phyloP scores from a whole-genome alignment of 2,113 vertebrate genomes.

The Pangasianodon gigas region DNA sequence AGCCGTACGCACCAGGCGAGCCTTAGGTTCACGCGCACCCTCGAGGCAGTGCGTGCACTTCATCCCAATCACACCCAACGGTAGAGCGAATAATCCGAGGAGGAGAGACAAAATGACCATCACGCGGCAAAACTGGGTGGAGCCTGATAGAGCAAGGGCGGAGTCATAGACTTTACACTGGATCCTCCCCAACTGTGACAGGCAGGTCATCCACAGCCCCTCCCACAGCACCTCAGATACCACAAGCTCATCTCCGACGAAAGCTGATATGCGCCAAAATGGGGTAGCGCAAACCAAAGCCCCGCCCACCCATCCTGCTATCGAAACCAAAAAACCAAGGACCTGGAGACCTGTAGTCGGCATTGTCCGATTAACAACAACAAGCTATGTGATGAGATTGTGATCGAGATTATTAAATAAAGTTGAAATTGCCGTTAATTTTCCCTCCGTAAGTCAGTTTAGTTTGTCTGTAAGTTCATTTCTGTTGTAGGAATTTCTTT shows the following conservation, averaged over 20 bases:
- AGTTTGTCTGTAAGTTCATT: background rate
- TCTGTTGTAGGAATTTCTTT: background rate
- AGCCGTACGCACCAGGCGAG: slow-evolving; percentile 66
- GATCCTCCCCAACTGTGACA: slow-evolving; percentile 78
- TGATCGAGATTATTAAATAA: background rate
- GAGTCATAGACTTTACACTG: slow-evolving; percentile 85
- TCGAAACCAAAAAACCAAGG: slow-evolving; percentile 73
- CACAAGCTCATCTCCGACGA: slow-evolving; percentile 83
- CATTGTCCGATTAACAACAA: slow-evolving; percentile 62
- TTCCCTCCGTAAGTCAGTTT: background rate
- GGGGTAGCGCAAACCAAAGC: slow-evolving; percentile 78
- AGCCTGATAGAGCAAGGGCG: slow-evolving; percentile 76
- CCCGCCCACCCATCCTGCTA: slow-evolving; percentile 78
- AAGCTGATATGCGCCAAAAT: slow-evolving; percentile 82
- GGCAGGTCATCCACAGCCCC: slow-evolving; percentile 88
- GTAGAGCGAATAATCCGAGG: slow-evolving; percentile 75
- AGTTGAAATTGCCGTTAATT: background rate
- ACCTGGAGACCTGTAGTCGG: slow-evolving; percentile 81
- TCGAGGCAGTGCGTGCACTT: slow-evolving; percentile 84
- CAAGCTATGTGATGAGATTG: background rate
- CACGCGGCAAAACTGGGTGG: slow-evolving; percentile 75
- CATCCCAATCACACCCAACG: slow-evolving; percentile 75
- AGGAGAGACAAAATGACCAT: slow-evolving; percentile 78
- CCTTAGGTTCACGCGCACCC: slow-evolving; percentile 69
- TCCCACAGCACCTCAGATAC: slow-evolving; percentile 84